phyloP scores from a whole-genome alignment of 2,113 vertebrate genomes.

The Platysteira castanea region DNA sequence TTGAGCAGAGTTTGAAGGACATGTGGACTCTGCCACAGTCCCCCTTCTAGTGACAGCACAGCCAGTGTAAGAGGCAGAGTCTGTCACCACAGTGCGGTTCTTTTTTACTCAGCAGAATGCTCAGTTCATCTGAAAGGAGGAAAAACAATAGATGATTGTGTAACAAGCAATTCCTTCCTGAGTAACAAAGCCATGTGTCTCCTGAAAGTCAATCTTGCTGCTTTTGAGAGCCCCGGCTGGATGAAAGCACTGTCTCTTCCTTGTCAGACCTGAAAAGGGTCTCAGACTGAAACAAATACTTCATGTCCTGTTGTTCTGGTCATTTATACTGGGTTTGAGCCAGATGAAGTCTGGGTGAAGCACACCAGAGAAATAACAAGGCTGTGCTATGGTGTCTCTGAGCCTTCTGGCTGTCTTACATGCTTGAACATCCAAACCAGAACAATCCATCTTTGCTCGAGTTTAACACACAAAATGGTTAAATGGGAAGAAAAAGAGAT shows the following conservation, averaged over 20 bases:
- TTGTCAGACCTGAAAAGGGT: neutral
- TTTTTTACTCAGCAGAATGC: slow-evolving; percentile 63
- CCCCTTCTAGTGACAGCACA: slow-evolving; percentile 78
- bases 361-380: neutral
- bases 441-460: neutral
- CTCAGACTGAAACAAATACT: neutral
- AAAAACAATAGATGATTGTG: slow-evolving; percentile 14
- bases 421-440: neutral
- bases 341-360: neutral
- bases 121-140: slow-evolving; percentile 67
- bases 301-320: neutral
- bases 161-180: neutral
- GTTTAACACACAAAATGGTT: neutral
- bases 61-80: slow-evolving; percentile 70
- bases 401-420: neutral
- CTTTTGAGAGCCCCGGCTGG: neutral
- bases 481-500: neutral
- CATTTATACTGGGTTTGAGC: neutral
- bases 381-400: neutral
- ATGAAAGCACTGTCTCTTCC: neutral
- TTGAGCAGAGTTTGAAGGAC: slow-evolving; percentile 88
- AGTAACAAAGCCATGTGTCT: neutral
- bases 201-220: neutral
- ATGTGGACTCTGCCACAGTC: slow-evolving; percentile 78
- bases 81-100: slow-evolving; percentile 69